Percentiles rank a stretch among this genome's conserved stretches.
phyloP scores from a whole-genome alignment of 2,113 vertebrate species.

The Daboia siamensis region DNA sequence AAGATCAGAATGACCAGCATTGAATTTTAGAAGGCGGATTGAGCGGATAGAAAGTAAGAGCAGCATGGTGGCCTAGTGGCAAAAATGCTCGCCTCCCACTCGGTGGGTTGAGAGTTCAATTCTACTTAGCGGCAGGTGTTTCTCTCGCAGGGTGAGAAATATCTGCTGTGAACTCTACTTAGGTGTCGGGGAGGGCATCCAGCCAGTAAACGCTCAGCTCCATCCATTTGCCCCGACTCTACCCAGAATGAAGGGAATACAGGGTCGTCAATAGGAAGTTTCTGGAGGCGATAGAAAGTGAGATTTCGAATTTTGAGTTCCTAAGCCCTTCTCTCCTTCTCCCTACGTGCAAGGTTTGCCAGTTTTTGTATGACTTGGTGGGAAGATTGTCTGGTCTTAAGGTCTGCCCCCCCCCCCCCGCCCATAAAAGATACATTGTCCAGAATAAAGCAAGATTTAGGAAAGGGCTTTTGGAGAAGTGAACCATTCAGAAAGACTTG shows the following conservation, averaged over 20 bases:
- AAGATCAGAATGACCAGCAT: neutral
- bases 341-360: neutral
- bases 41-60: no score
- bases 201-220: no score
- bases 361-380: neutral
- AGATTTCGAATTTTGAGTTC: neutral
- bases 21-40: neutral
- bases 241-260: no score
- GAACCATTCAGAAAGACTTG: conserved; percentile 17
- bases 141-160: no score
- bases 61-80: no score
- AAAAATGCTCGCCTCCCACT: no score
- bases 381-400: neutral
- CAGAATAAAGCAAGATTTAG: neutral
- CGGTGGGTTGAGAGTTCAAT: no score
- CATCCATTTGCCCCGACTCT: no score
- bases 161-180: no score
- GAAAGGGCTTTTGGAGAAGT: neutral
- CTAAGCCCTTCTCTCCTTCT: neutral
- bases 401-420: neutral
- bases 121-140: no score
- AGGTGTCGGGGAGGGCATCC: no score
- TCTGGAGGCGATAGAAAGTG: neutral
- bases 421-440: conserved; percentile 4
- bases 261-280: no score